Percentiles rank a stretch among this genome's conserved stretches.
Evolutionary conservation across 1,140 invertebrate genomes (phyloP).

Genomic region (Formica exsecta): DNA sequence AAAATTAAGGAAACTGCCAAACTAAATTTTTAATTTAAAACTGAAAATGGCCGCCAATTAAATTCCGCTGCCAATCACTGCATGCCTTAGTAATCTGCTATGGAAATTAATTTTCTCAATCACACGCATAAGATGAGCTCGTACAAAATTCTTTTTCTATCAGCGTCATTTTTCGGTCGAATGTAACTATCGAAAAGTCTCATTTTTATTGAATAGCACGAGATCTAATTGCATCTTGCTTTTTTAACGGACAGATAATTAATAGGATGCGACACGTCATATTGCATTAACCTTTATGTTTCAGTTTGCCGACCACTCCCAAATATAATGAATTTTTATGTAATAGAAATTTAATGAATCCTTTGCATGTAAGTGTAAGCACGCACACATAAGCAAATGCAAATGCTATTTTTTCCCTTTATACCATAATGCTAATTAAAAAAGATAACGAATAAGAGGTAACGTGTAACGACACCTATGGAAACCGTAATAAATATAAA

Average conservation of each 20-base stretch:
- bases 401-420: constrained; percentile 6
- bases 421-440: not conserved
- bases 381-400: not conserved
- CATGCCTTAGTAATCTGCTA: constrained; percentile 40
- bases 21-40: constrained; percentile 51
- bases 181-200: constrained; percentile 43
- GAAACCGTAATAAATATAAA: not conserved
- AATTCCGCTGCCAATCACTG: constrained; percentile 25
- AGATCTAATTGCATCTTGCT: constrained; percentile 28
- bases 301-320: constrained; percentile 6
- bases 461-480: not conserved
- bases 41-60: constrained; percentile 43
- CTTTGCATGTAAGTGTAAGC: not conserved
- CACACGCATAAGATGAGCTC: not conserved
- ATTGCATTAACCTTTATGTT: constrained; percentile 47
- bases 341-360: constrained; percentile 1
- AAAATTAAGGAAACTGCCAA: constrained; percentile 49
- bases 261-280: constrained; percentile 12
- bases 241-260: constrained; percentile 46
- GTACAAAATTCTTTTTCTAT: constrained; percentile 20
- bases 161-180: constrained; percentile 3
- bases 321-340: constrained; percentile 24
- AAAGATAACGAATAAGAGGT: not conserved
- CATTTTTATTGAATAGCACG: constrained; percentile 31
- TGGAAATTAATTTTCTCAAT: constrained; percentile 59